Conservation (phyloP, 2,113 vertebrate genomes). For the Bos taurus region DNA sequence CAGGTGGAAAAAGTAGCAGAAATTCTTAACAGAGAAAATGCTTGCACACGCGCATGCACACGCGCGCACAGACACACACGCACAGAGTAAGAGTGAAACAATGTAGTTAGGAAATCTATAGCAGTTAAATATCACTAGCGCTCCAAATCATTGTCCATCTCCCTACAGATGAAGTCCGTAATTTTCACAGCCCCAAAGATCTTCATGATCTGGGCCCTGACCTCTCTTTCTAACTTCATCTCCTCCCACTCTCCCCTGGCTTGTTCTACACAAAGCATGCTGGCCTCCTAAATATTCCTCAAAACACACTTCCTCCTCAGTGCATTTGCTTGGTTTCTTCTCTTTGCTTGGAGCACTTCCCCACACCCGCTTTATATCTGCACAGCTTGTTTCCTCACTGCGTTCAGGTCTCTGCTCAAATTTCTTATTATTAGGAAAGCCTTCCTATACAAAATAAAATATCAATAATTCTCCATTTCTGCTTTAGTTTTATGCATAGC, state of each 20-base stretch:
- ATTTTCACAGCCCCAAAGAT: neutral
- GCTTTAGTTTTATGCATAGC: neutral
- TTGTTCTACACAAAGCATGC: neutral
- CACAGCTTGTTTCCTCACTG: neutral
- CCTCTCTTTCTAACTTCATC: neutral
- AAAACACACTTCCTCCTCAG: neutral
- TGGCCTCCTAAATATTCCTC: neutral
- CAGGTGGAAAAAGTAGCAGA: neutral
- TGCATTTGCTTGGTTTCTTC: neutral
- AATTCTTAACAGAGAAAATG: neutral
- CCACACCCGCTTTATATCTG: neutral
- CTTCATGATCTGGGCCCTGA: neutral
- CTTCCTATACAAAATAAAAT: neutral
- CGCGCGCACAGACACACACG: neutral
- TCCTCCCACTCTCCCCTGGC: neutral
- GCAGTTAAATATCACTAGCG: neutral
- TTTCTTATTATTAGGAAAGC: neutral
- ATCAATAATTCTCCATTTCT: neutral
- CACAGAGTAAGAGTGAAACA: neutral
- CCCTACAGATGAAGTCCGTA: neutral
- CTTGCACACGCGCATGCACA: accelerated
- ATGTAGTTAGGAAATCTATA: neutral
- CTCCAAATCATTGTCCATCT: neutral
- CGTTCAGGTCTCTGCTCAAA: neutral
- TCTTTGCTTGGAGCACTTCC: neutral